A percentile compares a stretch with the other conserved stretches of the same genome.
Conservation (phyloP, 2,113 vertebrate species). For the Neopipo cinnamomea region DNA sequence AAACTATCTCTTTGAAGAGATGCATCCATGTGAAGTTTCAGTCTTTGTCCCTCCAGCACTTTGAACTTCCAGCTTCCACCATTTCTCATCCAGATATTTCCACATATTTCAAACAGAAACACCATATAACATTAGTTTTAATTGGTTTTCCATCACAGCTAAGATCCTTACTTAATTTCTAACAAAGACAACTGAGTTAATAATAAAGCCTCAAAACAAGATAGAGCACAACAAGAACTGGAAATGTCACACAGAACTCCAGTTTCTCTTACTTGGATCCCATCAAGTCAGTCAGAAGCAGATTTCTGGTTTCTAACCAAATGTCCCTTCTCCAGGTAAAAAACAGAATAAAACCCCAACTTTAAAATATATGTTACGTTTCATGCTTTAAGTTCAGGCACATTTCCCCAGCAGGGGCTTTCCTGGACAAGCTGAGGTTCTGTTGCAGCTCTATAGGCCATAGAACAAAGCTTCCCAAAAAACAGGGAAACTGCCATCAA, state of each 20-base stretch:
- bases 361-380: background rate
- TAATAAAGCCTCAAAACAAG: background rate
- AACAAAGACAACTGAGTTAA: background rate
- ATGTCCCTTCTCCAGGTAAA: background rate
- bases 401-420: background rate
- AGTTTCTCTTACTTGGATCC: background rate
- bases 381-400: background rate
- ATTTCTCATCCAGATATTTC: background rate
- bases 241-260: background rate
- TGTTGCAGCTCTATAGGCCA: background rate
- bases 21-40: background rate
- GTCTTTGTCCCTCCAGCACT: background rate
- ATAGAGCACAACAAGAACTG: background rate
- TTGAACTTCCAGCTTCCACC: background rate
- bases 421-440: background rate
- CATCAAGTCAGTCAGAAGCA: background rate
- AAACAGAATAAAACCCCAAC: rapidly evolving
- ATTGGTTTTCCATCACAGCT: background rate
- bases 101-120: background rate
- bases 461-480: background rate
- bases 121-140: background rate
- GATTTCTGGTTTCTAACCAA: background rate
- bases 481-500: background rate
- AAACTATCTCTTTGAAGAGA: background rate
- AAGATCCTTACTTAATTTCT: background rate